Percentiles rank a stretch among this genome's conserved stretches.
These are phyloP conservation scores for Lycocerus yunnanus DNA, from an alignment of 2,888 invertebrate species.

Conservation along the genomic window DNA sequence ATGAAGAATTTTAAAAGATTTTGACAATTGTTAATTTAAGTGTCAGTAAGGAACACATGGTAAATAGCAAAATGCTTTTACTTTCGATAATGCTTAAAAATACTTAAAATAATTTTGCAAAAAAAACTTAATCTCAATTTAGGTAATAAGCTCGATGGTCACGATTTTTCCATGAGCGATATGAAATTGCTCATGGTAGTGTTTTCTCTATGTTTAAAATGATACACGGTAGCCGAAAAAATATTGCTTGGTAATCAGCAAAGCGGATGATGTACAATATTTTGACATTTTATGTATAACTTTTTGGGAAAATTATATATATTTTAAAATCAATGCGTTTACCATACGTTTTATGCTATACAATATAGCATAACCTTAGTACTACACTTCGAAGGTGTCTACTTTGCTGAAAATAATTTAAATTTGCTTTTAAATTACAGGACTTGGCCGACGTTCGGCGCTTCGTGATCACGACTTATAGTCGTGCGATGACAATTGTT, in stretches of 20 bases:
- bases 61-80: neutral
- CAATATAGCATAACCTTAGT: neutral
- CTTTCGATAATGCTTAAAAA: neutral
- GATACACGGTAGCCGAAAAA: neutral
- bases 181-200: neutral
- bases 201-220: neutral
- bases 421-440: slow-evolving; percentile 23
- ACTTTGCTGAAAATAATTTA: slow-evolving; percentile 16
- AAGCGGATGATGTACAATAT: neutral
- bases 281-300: slow-evolving; percentile 8
- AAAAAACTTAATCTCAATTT: neutral
- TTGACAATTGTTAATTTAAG: neutral
- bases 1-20: neutral
- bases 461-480: slow-evolving; percentile 27
- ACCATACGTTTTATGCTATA: neutral
- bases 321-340: slow-evolving; percentile 4
- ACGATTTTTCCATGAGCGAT: neutral
- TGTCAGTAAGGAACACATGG: neutral
- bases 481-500: slow-evolving; percentile 24
- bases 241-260: neutral
- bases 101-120: neutral
- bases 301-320: slow-evolving; percentile 7
- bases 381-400: neutral
- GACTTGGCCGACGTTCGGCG: slow-evolving; percentile 25
- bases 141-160: neutral